phyloP scores from a whole-genome alignment of 2,113 vertebrate species.

The Bujurquina vittata region DNA sequence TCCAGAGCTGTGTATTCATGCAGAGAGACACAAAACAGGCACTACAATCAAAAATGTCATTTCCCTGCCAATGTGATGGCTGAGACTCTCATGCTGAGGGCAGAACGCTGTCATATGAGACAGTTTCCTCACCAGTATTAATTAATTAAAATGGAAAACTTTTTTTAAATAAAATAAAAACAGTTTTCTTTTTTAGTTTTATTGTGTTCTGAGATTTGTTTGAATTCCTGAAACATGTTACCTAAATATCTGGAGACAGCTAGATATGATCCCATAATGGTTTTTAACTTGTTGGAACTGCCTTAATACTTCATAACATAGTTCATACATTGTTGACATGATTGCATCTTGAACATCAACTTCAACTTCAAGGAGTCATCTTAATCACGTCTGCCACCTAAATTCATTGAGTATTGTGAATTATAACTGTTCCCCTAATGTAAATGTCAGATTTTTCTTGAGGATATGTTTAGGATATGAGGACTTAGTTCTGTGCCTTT shows the following conservation, averaged over 20 bases:
- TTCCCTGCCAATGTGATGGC: constrained; percentile 57
- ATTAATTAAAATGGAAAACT: not conserved
- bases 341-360: no score
- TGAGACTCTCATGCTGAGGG: not conserved
- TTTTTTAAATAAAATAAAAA: no score
- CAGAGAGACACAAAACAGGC: constrained; percentile 68
- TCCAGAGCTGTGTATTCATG: constrained; percentile 49
- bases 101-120: not conserved
- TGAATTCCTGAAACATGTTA: not conserved
- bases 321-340: not conserved
- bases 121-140: not conserved
- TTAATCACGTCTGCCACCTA: no score
- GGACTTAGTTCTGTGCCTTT: no score
- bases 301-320: not conserved
- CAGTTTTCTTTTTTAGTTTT: not conserved
- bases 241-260: not conserved
- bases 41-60: constrained; percentile 77
- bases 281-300: not conserved
- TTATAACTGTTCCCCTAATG: not conserved
- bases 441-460: not conserved
- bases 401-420: not conserved
- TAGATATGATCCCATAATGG: not conserved
- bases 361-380: not conserved
- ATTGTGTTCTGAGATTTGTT: not conserved
- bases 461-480: not conserved